phyloP scores from a whole-genome alignment of 2,797 vertebrate genomes.

The Anabacerthia variegaticeps region DNA sequence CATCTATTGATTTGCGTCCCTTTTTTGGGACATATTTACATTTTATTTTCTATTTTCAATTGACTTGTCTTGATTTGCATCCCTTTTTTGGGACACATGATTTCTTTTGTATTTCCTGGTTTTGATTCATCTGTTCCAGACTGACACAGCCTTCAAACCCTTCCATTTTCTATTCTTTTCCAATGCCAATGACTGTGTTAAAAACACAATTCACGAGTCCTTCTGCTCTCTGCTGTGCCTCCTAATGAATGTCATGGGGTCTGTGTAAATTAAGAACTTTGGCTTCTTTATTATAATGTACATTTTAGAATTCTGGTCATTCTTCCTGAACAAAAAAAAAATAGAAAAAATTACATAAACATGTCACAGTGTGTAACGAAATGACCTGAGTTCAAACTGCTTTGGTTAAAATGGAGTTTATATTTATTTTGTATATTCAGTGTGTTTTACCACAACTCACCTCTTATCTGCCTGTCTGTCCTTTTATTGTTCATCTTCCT shows the following conservation, averaged over 20 bases:
- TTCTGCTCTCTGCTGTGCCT: background rate
- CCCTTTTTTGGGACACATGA: no score
- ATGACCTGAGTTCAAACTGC: background rate
- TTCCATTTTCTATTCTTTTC: background rate
- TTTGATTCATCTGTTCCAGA: background rate
- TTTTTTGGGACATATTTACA: no score
- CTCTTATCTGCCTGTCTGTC: background rate
- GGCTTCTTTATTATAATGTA: background rate
- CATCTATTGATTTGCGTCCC: background rate
- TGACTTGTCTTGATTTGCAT: no score
- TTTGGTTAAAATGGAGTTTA: background rate
- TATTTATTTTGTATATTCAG: background rate
- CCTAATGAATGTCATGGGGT: background rate
- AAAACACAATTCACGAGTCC: background rate
- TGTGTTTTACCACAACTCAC: background rate
- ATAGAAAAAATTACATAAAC: background rate
- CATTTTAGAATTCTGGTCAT: background rate
- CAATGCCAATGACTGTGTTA: background rate
- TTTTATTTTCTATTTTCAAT: no score
- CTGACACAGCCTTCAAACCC: background rate
- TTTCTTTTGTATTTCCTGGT: background rate
- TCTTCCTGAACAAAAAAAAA: background rate
- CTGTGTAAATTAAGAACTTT: background rate
- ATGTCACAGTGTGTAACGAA: background rate
- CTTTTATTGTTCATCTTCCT: background rate